Evolutionary conservation across 2,113 vertebrate genomes (phyloP), one percentile per base, ranked within the genome.

Genomic region (Spea bombifrons): DNA sequence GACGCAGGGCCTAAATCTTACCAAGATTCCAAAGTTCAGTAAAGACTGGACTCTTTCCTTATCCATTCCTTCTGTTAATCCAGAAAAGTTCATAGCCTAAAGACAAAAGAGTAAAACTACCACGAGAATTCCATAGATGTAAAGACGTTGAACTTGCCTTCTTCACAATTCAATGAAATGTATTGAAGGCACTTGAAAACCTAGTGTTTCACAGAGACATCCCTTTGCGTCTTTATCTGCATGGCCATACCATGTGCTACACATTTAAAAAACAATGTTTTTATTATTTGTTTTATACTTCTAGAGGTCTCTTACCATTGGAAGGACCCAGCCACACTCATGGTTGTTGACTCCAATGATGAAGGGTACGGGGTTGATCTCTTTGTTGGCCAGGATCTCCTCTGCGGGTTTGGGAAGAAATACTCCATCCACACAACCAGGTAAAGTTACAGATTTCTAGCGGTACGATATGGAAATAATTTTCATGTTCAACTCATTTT

Each of bases 281-380:
- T 30, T 30, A 30, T 30, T 30, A 30, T 30, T 30, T 30, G 30
- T 30, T 30, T 53, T 53, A 52, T 53, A 53, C 10, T 10, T 7
- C 50, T 4, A 59, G 12, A 65, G 7, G 4, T 12, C 52, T 55
- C 83, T 87, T 69, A 86, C 84, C 79, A 0, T 9, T 0, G 86
- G 86, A 52, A 88, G 0, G 0, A 78, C 0, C 83, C 83, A 88
- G 45, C 83, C 84, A 68, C 65, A 86, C 50, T 87, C 83, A 0
- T 83, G 68, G 50, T 84, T 83, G 9, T 48, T 88, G 74, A 85
- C 0, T 2, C 84, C 86, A 0, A 80, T 0, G 0, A 88, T 75
- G 9, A 81, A 82, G 0, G 71, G 85, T 0, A 85, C 65, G 0
- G 4, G 3, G 52, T 4, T 78, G 80, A 84, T 78, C 0, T 1